phyloP scores from a whole-genome alignment of 2,113 vertebrate genomes.

The Corythornis madagascariensis region DNA sequence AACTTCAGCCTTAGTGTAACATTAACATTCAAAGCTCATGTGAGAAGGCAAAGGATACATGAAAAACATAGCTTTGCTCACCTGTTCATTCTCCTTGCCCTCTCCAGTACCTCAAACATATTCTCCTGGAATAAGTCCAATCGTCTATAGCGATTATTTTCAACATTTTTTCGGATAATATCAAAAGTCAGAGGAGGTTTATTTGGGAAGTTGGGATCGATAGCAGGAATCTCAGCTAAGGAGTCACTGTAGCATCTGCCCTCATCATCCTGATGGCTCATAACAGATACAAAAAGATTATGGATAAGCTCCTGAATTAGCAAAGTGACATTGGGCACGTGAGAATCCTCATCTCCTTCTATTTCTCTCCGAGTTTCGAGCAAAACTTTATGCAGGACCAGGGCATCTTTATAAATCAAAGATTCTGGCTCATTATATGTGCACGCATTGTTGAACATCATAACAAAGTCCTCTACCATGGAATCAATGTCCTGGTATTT shows the following conservation, averaged over 20 bases:
- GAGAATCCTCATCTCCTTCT: conserved; percentile 93
- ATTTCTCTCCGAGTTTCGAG: conserved; percentile 92
- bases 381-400: conserved; percentile 93
- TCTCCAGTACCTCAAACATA: conserved; percentile 98
- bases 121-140: conserved; percentile 98
- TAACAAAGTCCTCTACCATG: conserved; percentile 96
- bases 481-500: conserved; percentile 98
- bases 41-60: not conserved
- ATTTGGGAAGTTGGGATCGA: conserved; percentile 86
- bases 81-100: conserved; percentile 93
- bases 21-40: not conserved
- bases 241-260: conserved; percentile 99
- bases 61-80: conserved; percentile 60
- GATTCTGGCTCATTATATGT: conserved; percentile 98
- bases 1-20: not conserved
- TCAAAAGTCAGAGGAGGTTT: conserved; percentile 92
- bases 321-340: conserved; percentile 92
- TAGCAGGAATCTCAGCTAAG: conserved; percentile 92
- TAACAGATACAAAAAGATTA: conserved; percentile 97
- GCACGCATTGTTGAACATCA: conserved; percentile 99
- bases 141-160: conserved; percentile 90
- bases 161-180: conserved; percentile 92
- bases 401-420: conserved; percentile 96
- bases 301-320: conserved; percentile 97
- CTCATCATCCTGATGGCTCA: conserved; percentile 97